Conservation (phyloP, 2,797 vertebrate species). For the Anableps anableps region DNA sequence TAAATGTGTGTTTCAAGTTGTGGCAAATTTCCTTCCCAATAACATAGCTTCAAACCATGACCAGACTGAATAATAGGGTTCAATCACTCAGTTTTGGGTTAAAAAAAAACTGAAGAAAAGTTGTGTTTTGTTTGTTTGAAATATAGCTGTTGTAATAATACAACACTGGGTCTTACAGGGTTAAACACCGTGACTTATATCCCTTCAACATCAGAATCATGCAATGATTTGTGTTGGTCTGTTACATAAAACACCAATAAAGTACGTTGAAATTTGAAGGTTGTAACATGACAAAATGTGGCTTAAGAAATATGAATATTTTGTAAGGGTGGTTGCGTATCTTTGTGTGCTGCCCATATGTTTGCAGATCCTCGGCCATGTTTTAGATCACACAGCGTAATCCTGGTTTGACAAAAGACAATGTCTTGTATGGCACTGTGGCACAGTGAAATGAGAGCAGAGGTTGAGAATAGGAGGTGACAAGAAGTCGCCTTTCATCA, state of each 20-base stretch:
- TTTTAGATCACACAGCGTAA: constrained; percentile 11
- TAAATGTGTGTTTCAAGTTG: too few relatives aligned
- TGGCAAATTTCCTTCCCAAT: too few relatives aligned
- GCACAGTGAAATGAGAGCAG: neutral
- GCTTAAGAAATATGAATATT: neutral
- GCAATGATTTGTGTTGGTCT: neutral
- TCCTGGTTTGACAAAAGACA: neutral
- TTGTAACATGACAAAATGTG: neutral
- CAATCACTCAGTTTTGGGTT: too few relatives aligned
- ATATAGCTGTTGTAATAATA: too few relatives aligned
- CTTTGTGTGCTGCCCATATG: neutral
- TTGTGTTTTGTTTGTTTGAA: too few relatives aligned
- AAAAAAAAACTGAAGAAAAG: too few relatives aligned
- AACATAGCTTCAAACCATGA: too few relatives aligned
- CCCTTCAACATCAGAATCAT: neutral
- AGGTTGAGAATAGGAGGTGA: constrained; percentile 7
- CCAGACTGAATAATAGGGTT: too few relatives aligned
- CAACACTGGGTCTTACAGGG: too few relatives aligned
- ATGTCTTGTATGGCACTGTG: neutral
- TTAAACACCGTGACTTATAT: too few relatives aligned
- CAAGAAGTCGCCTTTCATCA: neutral
- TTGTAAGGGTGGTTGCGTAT: neutral
- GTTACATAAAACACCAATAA: neutral
- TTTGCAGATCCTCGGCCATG: neutral
- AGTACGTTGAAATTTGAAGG: neutral